These are phyloP conservation scores for Petrocephalus microphthalmus DNA, from an alignment of 2,113 vertebrate species.

Conservation along the genomic window DNA sequence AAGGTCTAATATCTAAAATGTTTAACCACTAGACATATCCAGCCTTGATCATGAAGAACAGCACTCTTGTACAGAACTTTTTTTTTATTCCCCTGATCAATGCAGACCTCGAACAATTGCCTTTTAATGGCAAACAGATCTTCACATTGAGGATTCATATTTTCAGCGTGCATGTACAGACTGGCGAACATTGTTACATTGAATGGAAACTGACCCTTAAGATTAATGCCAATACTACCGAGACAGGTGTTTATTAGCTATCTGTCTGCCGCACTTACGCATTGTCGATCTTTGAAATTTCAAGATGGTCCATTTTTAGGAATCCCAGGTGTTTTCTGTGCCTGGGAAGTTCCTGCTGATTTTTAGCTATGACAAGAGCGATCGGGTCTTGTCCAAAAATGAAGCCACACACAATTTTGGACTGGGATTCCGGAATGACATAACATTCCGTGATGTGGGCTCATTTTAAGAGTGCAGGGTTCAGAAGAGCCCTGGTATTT, in stretches of 20 bases:
- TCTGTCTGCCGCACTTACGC: constrained; percentile 6
- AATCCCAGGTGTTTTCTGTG: constrained; percentile 30
- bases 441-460: constrained; percentile 48
- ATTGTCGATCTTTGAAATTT: constrained; percentile 23
- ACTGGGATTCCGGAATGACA: constrained; percentile 49
- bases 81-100: background rate
- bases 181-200: background rate
- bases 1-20: constrained; percentile 10
- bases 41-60: constrained; percentile 8
- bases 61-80: background rate
- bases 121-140: background rate
- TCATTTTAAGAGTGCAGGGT: constrained; percentile 23
- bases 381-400: constrained; percentile 45
- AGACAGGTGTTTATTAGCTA: background rate
- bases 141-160: background rate
- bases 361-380: constrained; percentile 45
- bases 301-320: constrained; percentile 37
- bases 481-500: background rate
- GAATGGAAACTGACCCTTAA: background rate
- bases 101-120: background rate
- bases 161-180: background rate
- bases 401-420: constrained; percentile 32
- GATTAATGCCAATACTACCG: background rate
- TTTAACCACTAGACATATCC: constrained; percentile 6
- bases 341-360: constrained; percentile 40